These are phyloP conservation scores for Myrmophylax atrothorax DNA, from an alignment of 2,113 vertebrate genomes.

Conservation along the genomic window DNA sequence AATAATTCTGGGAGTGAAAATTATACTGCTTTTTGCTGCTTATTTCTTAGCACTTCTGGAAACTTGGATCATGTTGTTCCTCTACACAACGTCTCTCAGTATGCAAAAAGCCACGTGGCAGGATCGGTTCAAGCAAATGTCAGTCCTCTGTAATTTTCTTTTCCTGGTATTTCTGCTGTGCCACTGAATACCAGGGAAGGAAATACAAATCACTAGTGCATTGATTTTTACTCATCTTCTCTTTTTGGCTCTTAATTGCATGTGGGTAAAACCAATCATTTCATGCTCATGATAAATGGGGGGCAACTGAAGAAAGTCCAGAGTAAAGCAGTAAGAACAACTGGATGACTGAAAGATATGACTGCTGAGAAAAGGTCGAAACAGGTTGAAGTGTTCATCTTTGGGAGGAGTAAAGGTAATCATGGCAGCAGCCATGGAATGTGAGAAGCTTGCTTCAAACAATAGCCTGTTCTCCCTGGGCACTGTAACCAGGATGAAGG, in stretches of 20 bases:
- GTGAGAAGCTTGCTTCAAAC: neutral
- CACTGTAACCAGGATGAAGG: neutral
- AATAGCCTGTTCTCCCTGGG: neutral
- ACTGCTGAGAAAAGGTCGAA: neutral
- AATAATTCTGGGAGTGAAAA: constrained; percentile 1
- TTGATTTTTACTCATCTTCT: neutral
- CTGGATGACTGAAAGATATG: neutral
- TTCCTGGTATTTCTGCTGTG: neutral
- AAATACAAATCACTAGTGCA: neutral
- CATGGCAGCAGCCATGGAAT: neutral
- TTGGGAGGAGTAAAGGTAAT: neutral
- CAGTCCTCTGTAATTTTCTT: neutral
- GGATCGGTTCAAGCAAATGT: neutral
- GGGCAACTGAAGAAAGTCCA: neutral
- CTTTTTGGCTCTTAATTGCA: neutral
- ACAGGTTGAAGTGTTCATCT: neutral
- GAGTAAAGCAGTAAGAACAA: neutral
- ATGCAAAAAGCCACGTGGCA: neutral
- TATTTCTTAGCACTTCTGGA: constrained; percentile 29
- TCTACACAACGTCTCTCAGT: neutral
- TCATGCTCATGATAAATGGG: neutral
- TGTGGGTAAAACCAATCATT: neutral
- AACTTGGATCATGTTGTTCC: neutral
- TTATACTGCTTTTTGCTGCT: neutral
- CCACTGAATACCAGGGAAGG: accelerated